These are phyloP conservation scores for Pangasius djambal DNA, from an alignment of 2,797 vertebrate genomes.

Conservation along the genomic window DNA sequence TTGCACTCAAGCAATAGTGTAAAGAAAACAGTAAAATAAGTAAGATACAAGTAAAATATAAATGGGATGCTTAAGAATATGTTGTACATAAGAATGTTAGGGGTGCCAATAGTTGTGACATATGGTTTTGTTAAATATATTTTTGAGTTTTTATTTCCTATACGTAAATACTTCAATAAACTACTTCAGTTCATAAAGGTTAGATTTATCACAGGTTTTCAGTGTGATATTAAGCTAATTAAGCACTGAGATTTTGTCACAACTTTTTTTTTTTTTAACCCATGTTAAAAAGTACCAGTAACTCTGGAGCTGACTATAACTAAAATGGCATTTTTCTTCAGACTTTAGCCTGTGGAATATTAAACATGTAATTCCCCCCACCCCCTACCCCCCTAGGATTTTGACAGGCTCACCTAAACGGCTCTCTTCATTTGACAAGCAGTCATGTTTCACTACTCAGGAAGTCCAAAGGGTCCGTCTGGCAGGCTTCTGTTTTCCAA, in stretches of 20 bases:
- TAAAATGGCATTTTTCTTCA: not conserved
- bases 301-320: not conserved
- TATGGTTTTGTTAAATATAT: not conserved
- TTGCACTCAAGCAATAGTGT: not conserved
- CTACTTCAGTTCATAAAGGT: not conserved
- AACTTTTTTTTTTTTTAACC: not conserved
- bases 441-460: slow-evolving; percentile 71
- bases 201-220: not conserved
- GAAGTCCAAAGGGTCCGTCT: slow-evolving; percentile 66
- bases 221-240: not conserved
- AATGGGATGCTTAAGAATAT: not conserved
- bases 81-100: not conserved
- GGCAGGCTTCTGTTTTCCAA: slow-evolving; percentile 72
- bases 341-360: slow-evolving; percentile 33
- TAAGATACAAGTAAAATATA: not conserved
- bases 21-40: not conserved
- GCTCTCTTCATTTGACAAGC: slow-evolving; percentile 80
- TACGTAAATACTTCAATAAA: not conserved
- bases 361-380: slow-evolving; percentile 62
- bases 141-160: not conserved
- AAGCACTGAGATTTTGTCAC: not conserved
- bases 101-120: not conserved
- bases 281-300: not conserved
- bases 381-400: slow-evolving; percentile 58
- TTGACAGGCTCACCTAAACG: slow-evolving; percentile 79